Base-by-base conservation (phyloP, 2,888 invertebrate genomes). In the Caenorhabditis sulstoni region DNA sequence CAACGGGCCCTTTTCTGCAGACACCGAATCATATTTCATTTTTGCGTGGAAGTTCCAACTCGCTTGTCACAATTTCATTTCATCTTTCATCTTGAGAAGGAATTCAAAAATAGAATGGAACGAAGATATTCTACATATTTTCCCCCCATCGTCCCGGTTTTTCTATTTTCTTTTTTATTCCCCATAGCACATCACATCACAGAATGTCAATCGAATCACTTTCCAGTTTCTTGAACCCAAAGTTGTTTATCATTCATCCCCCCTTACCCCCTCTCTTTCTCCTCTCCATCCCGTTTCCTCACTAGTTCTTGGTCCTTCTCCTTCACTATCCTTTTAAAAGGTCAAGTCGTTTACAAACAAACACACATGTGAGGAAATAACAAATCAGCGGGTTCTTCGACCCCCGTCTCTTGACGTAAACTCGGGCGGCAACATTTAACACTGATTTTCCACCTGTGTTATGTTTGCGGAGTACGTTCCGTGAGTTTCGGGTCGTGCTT, bases 121-220 rank as follows among this genome's bases (percentile, higher is more conserved):
- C 39, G 18, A 16, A 35, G 20, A 61, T 18, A 29, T n/a, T 37
- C 12, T 29, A 1, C n/a, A 9, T 52, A 14, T 47, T 66, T 18
- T 20, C 55, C 45, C 37, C 59, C 7, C 22, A 18, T 41, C 53
- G 29, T 65, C 44, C 52, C 20, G 22, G 18, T 11, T 47, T 8
- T n/a, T 37, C 35, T 35, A 35, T 35, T 44, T 45, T 14, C 8
- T 55, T 41, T 58, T 50, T 37, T 52, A 49, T 20, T 39, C 5
- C 29, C 20, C 18, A 37, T 39, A 11, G 12, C n/a, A 35, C 29
- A 50, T 50, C 58, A 62, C 61, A 70, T 62, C 64, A 45, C 53
- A 70, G 29, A 70, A 70, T 61, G 70, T 39, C 64, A 57, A 64
- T 73, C 58, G 44, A 64, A 73, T 73, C 73, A 73, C 49, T 71